These are phyloP conservation scores for Argyrosomus regius DNA, from an alignment of 2,797 vertebrate genomes.

Conservation along the genomic window DNA sequence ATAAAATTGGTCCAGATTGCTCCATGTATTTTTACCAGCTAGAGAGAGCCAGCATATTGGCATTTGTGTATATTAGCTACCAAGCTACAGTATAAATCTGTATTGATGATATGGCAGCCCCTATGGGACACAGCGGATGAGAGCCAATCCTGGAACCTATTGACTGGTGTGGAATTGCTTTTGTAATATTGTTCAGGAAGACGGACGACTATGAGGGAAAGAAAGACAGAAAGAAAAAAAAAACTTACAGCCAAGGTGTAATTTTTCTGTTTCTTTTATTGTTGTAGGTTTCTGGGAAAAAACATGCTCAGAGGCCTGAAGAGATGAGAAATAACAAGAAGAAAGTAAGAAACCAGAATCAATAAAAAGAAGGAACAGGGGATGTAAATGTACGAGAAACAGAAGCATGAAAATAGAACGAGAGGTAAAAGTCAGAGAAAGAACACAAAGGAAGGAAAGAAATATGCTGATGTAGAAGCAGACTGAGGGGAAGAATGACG, in stretches of 20 bases:
- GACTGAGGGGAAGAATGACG: not conserved
- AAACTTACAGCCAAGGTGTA: conserved; percentile 55
- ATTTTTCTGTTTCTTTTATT: conserved; percentile 74
- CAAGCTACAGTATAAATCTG: conserved; percentile 85
- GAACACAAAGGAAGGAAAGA: not conserved
- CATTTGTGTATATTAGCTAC: conserved; percentile 86
- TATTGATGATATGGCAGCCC: conserved; percentile 85
- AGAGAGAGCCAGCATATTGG: conserved; percentile 74
- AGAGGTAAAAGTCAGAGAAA: not conserved
- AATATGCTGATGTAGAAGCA: not conserved
- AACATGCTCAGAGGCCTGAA: conserved; percentile 43
- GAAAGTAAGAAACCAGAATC: conserved; percentile 44
- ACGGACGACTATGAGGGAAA: conserved; percentile 74
- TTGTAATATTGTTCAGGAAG: conserved; percentile 87
- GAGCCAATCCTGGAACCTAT: conserved; percentile 83
- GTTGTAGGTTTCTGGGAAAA: conserved; percentile 51
- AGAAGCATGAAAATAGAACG: conserved; percentile 3
- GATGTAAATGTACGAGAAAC: conserved; percentile 45
- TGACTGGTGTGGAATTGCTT: conserved; percentile 86
- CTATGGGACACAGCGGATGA: conserved; percentile 79
- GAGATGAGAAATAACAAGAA: conserved; percentile 52
- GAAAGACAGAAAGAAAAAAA: conserved; percentile 30
- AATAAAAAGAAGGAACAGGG: conserved; percentile 23
- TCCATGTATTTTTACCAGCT: conserved; percentile 79
- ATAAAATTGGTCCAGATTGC: conserved; percentile 82